Conservation (phyloP, 2,113 vertebrate species). For the Willisornis vidua region DNA sequence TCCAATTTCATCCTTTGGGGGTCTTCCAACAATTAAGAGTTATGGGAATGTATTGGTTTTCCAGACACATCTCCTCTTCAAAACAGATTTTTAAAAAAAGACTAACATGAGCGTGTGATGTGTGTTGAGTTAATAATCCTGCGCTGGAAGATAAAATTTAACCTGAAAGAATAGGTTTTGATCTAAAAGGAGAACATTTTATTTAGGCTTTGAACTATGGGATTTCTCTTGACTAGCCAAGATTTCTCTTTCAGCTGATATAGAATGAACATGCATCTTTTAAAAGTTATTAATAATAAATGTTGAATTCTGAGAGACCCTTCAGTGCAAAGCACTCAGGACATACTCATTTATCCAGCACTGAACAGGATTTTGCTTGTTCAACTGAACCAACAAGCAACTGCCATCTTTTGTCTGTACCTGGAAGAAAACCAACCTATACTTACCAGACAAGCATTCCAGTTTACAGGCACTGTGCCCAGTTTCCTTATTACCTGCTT, state of each 20-base stretch:
- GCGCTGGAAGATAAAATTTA: background rate
- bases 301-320: background rate
- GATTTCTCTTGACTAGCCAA: background rate
- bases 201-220: background rate
- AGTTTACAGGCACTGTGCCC: background rate
- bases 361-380: background rate
- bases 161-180: background rate
- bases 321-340: background rate
- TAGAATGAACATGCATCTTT: background rate
- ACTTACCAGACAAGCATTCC: background rate
- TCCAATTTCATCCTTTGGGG: background rate
- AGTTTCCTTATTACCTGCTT: background rate
- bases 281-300: conserved; percentile 4
- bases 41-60: background rate
- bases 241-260: conserved; percentile 3
- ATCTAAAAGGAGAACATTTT: background rate
- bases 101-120: background rate
- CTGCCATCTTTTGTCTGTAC: background rate
- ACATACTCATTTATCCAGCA: background rate
- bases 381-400: background rate
- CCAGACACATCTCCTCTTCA: background rate
- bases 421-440: background rate
- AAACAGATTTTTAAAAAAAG: background rate
- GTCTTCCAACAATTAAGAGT: background rate
- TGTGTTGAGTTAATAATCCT: background rate